phyloP scores from a whole-genome alignment of 2,113 vertebrate species.

The Sapajus apella region DNA sequence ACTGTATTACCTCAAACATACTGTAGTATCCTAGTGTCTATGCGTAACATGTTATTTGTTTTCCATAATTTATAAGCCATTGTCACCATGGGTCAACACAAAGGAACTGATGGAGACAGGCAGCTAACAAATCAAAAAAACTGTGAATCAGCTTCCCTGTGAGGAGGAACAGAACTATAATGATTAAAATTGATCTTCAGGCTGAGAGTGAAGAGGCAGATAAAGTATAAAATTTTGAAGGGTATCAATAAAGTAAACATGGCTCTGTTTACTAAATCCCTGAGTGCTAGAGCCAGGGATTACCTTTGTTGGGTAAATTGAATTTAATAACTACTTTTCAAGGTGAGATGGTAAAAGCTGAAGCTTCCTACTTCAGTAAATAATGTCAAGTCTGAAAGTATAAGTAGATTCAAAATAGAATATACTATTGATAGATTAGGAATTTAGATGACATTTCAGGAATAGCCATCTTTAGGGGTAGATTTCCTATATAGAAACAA shows the following conservation, averaged over 20 bases:
- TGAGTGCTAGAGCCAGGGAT: neutral
- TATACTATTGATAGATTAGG: slow-evolving; percentile 34
- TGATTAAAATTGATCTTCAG: slow-evolving; percentile 14
- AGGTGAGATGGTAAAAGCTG: slow-evolving; percentile 20
- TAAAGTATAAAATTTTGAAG: slow-evolving; percentile 21
- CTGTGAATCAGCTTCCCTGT: neutral
- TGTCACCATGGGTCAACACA: slow-evolving; percentile 13
- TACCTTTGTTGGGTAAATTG: slow-evolving; percentile 30
- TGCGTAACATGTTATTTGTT: neutral
- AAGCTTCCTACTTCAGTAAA: neutral
- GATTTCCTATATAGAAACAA: neutral
- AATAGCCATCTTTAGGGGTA: slow-evolving; percentile 15
- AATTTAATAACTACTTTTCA: slow-evolving; percentile 12
- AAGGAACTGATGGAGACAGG: slow-evolving; percentile 12
- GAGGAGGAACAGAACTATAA: slow-evolving; percentile 25
- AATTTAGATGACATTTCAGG: slow-evolving; percentile 39
- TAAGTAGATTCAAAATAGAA: slow-evolving; percentile 14
- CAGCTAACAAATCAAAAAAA: slow-evolving; percentile 28
- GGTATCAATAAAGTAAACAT: neutral
- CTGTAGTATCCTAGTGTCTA: neutral
- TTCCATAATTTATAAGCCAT: neutral
- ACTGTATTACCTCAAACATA: neutral
- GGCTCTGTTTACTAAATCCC: neutral
- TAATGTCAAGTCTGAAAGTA: neutral
- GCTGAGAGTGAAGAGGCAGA: neutral